Base-by-base conservation (phyloP, 2,113 vertebrate genomes). In the Fulmarus glacialis region DNA sequence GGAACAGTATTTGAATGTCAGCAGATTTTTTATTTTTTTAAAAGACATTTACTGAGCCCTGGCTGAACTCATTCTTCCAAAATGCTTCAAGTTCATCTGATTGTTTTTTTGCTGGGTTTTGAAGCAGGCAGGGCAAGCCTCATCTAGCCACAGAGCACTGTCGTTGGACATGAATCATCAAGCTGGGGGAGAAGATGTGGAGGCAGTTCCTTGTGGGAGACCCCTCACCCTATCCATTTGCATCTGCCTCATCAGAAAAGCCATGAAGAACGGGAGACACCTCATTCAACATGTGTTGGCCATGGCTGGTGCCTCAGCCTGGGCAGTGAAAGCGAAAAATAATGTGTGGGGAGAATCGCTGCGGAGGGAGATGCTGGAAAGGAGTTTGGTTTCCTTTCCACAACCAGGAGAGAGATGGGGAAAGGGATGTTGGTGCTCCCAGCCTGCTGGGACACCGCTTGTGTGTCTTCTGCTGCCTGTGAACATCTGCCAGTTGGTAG, bases 311-410 rank as follows among this genome's bases (percentile, higher is more conserved):
- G 8, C 58, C 32, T 73, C 55, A 64, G 30, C 26, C 47, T 47
- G 52, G 30, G 30, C 3, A 9, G 27, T 26, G 34, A 72, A 73
- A 55, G 43, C 32, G 10, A 73, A 43, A 72, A 55, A 36, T 18
- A 36, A 26, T 0, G 0, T 3, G 3, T 47, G 42, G 26, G 30
- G n/a, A 68, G 52, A 78, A 88, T 11, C 0, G 0, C 12, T 80
- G 82, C 2, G 6, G 75, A 18, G 63, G 38, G 36, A 82, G 5
- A 24, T 24, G 23, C 52, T 48, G 13, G 30, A 15, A 15, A 20
- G 18, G 14, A 67, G 22, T 36, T 88, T 53, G 63, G 7, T 63
- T 90, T 88, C 38, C 62, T 72, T 84, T 59, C 27, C 56, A 47
- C 13, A 22, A 4, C 3, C 4, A 53, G 63, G 12, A 52, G 48